phyloP scores from a whole-genome alignment of 2,888 invertebrate species.

The Leptinotarsa rubiginosa region DNA sequence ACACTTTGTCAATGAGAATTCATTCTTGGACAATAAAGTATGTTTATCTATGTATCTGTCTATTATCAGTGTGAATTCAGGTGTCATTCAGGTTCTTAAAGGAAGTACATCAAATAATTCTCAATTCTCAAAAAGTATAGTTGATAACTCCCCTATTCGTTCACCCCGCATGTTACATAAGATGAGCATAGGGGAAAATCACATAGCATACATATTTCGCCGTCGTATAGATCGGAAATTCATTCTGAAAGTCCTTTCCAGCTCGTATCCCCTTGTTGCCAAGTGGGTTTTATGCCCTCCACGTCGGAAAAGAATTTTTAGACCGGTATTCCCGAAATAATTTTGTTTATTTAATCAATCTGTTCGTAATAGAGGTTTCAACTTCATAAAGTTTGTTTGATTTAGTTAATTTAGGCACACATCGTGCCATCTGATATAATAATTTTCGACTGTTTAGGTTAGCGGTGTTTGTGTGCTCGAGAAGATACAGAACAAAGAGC shows the following conservation, averaged over 20 bases:
- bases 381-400: conserved; percentile 12
- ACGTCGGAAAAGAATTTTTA: conserved; percentile 32
- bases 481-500: background rate
- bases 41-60: too few species aligned
- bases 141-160: background rate
- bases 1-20: too few species aligned
- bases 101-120: too few species aligned
- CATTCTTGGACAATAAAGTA: too few species aligned
- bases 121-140: background rate
- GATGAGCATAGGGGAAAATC: background rate
- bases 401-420: background rate
- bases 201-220: conserved; percentile 3
- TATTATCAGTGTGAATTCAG: too few species aligned
- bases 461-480: background rate
- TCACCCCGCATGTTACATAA: background rate
- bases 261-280: conserved; percentile 22
- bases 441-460: conserved; percentile 14
- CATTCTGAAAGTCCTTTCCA: conserved; percentile 9
- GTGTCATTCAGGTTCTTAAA: too few species aligned
- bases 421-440: conserved; percentile 16
- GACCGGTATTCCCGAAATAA: conserved; percentile 38
- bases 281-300: conserved; percentile 25
- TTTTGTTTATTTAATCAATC: conserved; percentile 33
- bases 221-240: conserved; percentile 9
- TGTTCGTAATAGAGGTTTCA: conserved; percentile 12